Conservation (phyloP, 53 echinoderm and acorn worm genomes). For the Paracentrotus lividus region DNA sequence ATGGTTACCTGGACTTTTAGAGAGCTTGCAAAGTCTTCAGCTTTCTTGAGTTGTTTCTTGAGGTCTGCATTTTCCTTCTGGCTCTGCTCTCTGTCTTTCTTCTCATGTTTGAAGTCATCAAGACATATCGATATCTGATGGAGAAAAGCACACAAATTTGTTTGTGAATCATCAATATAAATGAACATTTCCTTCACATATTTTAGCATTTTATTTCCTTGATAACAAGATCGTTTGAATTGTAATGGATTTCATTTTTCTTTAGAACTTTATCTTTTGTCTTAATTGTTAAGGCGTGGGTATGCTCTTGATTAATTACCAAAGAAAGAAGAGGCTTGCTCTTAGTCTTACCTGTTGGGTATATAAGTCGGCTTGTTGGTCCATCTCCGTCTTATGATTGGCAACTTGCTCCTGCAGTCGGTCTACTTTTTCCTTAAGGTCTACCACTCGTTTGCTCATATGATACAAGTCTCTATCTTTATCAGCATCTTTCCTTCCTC, state of each 20-base stretch:
- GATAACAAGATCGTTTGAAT: no score
- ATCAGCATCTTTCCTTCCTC: background rate
- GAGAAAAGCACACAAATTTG: background rate
- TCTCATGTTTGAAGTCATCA: constrained; percentile 66
- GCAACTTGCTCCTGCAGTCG: background rate
- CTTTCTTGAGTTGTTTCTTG: constrained; percentile 61
- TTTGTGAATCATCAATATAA: no score
- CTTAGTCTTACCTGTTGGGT: constrained; percentile 69
- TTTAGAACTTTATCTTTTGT: no score
- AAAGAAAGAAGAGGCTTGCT: no score
- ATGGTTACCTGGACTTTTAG: constrained; percentile 52
- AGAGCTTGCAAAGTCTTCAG: constrained; percentile 64
- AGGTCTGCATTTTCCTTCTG: constrained; percentile 55
- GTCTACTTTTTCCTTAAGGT: constrained; percentile 46
- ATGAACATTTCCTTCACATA: background rate
- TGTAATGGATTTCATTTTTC: no score
- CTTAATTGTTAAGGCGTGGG: no score
- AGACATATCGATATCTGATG: constrained; percentile 61
- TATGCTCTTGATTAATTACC: no score
- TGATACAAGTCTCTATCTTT: constrained; percentile 65
- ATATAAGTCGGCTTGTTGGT: constrained; percentile 58
- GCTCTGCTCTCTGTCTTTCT: constrained; percentile 39
- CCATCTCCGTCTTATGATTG: constrained; percentile 15
- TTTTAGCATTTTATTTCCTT: no score
- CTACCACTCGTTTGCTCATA: constrained; percentile 68